These are phyloP conservation scores for Pollimyrus isidori DNA, from an alignment of 2,113 vertebrate species.

Conservation along the genomic window DNA sequence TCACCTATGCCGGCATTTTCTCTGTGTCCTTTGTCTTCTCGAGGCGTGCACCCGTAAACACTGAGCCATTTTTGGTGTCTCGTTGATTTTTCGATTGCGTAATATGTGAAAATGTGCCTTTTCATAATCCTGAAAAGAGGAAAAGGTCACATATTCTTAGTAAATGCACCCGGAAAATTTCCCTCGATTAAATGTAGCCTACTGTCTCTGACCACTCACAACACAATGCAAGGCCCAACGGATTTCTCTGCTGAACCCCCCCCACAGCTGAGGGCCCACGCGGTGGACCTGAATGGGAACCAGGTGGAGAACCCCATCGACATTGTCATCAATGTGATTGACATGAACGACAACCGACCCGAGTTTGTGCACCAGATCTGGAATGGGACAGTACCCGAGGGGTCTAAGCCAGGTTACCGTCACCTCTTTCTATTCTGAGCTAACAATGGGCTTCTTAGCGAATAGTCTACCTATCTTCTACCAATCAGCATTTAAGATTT, in stretches of 20 bases:
- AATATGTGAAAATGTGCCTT: background rate
- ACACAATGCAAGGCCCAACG: background rate
- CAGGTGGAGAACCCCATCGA: constrained; percentile 97
- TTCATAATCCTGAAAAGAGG: background rate
- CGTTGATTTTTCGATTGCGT: background rate
- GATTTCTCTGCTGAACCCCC: background rate
- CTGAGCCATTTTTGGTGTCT: background rate
- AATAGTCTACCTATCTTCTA: background rate
- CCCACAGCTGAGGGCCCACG: constrained; percentile 80
- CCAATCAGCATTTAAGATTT: background rate
- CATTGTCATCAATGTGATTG: constrained; percentile 95
- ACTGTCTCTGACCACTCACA: background rate
- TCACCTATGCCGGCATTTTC: background rate
- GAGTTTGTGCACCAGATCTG: constrained; percentile 88
- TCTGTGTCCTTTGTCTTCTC: background rate
- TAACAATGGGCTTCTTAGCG: background rate
- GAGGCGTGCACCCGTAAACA: background rate
- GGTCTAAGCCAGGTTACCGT: constrained; percentile 82
- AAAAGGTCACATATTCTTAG: background rate
- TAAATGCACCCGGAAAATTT: background rate
- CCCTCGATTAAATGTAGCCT: background rate
- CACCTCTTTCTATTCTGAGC: background rate
- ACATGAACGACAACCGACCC: constrained; percentile 94
- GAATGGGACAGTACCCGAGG: constrained; percentile 90
- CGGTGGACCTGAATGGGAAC: constrained; percentile 93